Evolutionary conservation across 2,797 vertebrate species (phyloP).

Genomic region (Rachycentron canadum): DNA sequence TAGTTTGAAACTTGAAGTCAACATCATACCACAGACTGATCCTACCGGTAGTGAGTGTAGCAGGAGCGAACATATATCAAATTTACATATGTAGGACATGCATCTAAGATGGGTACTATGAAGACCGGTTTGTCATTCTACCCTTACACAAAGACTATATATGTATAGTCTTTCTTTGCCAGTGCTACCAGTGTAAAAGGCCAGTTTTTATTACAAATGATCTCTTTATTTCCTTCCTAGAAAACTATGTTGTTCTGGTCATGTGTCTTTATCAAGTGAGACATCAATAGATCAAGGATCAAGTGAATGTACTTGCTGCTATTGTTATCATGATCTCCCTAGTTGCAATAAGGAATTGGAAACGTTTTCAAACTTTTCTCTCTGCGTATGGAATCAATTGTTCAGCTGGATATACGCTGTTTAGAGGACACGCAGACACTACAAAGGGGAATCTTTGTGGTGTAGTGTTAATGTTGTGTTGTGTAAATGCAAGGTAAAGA

Average conservation of each 20-base stretch:
- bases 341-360: constrained; percentile 1
- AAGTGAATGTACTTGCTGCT: neutral
- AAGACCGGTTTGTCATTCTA: neutral
- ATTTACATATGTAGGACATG: neutral
- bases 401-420: neutral
- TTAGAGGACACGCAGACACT: constrained; percentile 1
- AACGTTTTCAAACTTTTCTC: constrained; percentile 12
- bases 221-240: constrained; percentile 3
- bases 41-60: neutral
- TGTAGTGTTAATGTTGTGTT: constrained; percentile 26
- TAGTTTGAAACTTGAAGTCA: constrained; percentile 18
- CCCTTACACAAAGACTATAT: neutral
- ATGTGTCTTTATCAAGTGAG: neutral
- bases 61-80: neutral
- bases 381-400: neutral
- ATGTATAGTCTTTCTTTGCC: neutral
- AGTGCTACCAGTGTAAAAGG: constrained; percentile 7
- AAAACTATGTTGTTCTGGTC: neutral
- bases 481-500: constrained; percentile 45
- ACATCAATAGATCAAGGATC: neutral
- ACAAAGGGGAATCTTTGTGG: constrained; percentile 18
- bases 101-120: neutral
- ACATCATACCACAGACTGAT: neutral
- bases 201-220: neutral
- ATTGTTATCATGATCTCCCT: neutral